Evolutionary conservation across 2,797 vertebrate species (phyloP).

Genomic region (Psittacula echo): DNA sequence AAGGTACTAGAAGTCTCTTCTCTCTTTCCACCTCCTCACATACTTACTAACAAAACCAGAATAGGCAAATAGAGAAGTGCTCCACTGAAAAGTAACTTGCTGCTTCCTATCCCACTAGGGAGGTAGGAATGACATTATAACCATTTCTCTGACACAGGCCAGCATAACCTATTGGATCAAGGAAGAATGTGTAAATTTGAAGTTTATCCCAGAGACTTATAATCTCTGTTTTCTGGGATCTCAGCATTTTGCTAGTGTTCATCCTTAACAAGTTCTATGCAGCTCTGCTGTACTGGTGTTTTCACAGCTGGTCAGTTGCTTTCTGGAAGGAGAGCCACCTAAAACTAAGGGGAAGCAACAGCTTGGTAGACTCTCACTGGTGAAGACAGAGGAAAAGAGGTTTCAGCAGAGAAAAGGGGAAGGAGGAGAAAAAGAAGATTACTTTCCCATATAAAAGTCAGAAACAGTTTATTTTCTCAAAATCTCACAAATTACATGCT

Average conservation of each 20-base stretch:
- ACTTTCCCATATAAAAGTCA: background rate
- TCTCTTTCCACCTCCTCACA: background rate
- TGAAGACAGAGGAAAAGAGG: background rate
- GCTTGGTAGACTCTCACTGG: background rate
- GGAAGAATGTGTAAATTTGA: background rate
- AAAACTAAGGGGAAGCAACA: background rate
- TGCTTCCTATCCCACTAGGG: background rate
- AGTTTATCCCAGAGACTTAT: background rate
- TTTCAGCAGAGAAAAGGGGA: background rate
- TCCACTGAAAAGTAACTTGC: background rate
- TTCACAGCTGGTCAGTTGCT: background rate
- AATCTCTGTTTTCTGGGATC: background rate
- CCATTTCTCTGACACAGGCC: background rate
- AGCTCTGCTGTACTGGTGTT: background rate
- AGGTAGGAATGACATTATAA: background rate
- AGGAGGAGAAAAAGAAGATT: background rate
- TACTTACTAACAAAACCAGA: background rate
- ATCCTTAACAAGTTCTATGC: background rate
- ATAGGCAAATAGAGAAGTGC: background rate
- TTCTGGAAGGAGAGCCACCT: background rate
- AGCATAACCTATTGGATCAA: background rate
- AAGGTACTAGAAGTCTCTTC: accelerated
- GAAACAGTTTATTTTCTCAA: background rate
- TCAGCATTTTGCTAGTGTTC: background rate
- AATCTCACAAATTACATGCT: background rate